phyloP scores from a whole-genome alignment of 2,888 invertebrate genomes.

The Caenorhabditis auriculariae region DNA sequence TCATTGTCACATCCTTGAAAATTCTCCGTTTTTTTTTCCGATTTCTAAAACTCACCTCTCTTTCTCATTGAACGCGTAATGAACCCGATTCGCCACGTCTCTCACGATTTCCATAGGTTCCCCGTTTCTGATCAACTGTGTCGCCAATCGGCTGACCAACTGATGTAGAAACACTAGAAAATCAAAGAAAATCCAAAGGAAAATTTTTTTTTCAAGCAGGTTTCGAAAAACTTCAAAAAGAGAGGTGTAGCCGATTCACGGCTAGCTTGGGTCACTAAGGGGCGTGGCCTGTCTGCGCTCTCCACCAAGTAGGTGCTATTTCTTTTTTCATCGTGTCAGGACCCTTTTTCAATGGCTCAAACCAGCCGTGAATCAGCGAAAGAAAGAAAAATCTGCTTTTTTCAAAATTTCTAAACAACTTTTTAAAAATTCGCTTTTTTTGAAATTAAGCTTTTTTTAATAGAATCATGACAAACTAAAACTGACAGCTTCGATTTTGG shows the following conservation, averaged over 20 bases:
- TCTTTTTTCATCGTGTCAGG: no score
- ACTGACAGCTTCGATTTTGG: constrained; percentile 24
- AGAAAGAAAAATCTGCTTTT: no score
- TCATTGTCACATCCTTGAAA: no score
- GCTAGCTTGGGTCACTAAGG: no score
- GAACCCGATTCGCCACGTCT: constrained; percentile 41
- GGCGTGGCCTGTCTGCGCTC: no score
- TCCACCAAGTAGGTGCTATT: no score
- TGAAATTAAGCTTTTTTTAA: neutral
- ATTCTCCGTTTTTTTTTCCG: no score
- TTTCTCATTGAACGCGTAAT: constrained; percentile 23
- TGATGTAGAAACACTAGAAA: constrained; percentile 33
- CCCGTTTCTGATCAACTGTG: constrained; percentile 32
- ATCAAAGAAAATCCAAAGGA: neutral
- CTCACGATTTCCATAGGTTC: constrained; percentile 25
- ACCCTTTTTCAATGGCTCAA: no score
- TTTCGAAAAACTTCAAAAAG: neutral
- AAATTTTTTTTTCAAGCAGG: neutral
- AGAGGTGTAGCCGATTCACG: no score
- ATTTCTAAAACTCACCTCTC: constrained; percentile 13
- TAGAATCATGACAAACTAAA: neutral
- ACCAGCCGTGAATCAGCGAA: no score
- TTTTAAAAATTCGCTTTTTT: neutral
- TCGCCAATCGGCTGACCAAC: constrained; percentile 25
- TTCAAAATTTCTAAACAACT: neutral